Evolutionary conservation across 2,113 vertebrate genomes (phyloP).

Genomic region (Sciurus niger): DNA sequence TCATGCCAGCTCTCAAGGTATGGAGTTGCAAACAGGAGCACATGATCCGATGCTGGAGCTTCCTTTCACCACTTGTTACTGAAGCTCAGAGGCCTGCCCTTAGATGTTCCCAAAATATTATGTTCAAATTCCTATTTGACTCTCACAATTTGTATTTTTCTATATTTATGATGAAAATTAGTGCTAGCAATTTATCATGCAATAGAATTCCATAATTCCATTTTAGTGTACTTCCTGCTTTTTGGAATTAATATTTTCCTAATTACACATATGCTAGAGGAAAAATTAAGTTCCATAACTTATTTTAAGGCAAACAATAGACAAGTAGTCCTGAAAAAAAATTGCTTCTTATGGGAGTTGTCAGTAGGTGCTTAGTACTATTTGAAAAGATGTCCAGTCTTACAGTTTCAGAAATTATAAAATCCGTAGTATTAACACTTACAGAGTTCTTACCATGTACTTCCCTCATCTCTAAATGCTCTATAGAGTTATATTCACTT

Average conservation of each 20-base stretch:
- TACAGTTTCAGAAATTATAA: neutral
- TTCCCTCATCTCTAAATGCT: neutral
- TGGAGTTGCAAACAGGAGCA: neutral
- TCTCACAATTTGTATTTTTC: neutral
- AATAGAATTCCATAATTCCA: neutral
- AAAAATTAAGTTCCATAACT: neutral
- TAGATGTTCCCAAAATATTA: neutral
- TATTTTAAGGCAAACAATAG: neutral
- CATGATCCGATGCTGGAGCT: accelerated
- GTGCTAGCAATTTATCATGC: neutral
- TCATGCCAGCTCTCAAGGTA: accelerated
- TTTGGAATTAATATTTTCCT: constrained; percentile 32
- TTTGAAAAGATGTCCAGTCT: neutral
- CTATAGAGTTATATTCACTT: neutral
- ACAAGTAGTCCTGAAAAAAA: neutral
- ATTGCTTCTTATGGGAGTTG: neutral
- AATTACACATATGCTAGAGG: neutral
- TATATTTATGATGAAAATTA: neutral
- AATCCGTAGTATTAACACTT: neutral
- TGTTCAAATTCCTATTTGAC: neutral
- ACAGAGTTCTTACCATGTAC: neutral
- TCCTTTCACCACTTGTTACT: accelerated
- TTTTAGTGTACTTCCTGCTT: neutral
- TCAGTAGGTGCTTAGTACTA: neutral
- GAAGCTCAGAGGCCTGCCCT: neutral